Percentiles rank a stretch among this genome's conserved stretches.
These are phyloP conservation scores for Monodelphis domestica DNA, from an alignment of 2,797 vertebrate genomes.

Conservation along the genomic window DNA sequence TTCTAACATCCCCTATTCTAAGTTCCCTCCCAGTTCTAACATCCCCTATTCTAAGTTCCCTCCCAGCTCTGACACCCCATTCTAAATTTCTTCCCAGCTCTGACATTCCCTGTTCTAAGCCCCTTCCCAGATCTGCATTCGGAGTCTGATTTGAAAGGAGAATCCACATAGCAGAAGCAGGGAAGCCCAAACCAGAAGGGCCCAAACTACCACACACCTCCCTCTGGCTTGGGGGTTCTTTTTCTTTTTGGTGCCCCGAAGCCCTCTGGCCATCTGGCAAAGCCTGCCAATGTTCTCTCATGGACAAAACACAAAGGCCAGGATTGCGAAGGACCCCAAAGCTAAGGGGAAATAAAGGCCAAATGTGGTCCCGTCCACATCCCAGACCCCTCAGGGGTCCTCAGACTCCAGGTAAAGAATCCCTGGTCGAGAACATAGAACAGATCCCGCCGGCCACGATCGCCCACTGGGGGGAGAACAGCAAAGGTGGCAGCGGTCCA, in stretches of 20 bases:
- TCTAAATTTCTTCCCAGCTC: not conserved
- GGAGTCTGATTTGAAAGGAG: not conserved
- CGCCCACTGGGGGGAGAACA: not conserved
- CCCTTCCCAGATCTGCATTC: not conserved
- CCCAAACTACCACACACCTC: not conserved
- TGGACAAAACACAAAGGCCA: not conserved
- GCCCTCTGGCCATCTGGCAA: accelerated
- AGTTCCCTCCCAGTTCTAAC: no score
- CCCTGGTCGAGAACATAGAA: not conserved
- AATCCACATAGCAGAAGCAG: not conserved
- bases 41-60: not conserved
- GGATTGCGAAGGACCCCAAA: not conserved
- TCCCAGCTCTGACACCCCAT: not conserved
- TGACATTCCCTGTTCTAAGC: not conserved
- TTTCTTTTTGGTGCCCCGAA: no score
- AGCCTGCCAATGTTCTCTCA: not conserved
- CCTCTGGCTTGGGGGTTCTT: not conserved
- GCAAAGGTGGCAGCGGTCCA: not conserved
- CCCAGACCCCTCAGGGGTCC: not conserved
- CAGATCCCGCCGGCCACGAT: not conserved
- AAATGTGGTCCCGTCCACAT: not conserved
- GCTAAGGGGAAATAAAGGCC: not conserved
- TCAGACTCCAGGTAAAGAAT: not conserved
- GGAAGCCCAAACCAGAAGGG: not conserved
- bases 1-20: not conserved